These are phyloP conservation scores for Antheraea pernyi DNA, from an alignment of 1,140 invertebrate species.

Conservation along the genomic window DNA sequence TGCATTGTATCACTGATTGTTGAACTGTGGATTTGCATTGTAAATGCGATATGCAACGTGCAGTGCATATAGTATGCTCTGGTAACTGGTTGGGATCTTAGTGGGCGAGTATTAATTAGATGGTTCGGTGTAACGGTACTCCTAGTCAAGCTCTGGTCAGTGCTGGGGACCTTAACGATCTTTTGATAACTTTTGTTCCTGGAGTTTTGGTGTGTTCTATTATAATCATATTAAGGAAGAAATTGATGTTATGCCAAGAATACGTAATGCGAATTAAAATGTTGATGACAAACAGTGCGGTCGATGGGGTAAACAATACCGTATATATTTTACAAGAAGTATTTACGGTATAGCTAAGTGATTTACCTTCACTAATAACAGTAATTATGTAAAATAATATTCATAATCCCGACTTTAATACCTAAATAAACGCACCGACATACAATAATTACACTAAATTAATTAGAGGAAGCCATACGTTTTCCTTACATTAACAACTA, in stretches of 20 bases:
- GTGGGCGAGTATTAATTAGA: conserved; percentile 68
- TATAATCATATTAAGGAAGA: not conserved
- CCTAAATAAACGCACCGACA: not conserved
- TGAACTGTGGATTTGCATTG: conserved; percentile 62
- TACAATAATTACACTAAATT: conserved; percentile 6
- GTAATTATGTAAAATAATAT: conserved; percentile 16
- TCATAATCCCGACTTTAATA: conserved; percentile 3
- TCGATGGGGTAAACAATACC: not conserved
- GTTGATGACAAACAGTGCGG: not conserved
- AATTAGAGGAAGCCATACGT: conserved; percentile 12
- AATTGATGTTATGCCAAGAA: not conserved
- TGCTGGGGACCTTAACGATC: conserved; percentile 34
- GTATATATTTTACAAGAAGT: not conserved
- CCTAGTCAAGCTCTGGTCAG: conserved; percentile 21
- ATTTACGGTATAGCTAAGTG: not conserved
- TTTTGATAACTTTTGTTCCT: conserved; percentile 48
- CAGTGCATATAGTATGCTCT: conserved; percentile 35
- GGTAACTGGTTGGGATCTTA: conserved; percentile 46
- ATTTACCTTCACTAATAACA: not conserved
- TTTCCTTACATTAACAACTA: conserved; percentile 12
- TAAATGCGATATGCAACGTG: conserved; percentile 56
- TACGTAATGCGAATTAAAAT: not conserved
- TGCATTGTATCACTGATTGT: conserved; percentile 54
- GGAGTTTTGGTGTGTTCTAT: conserved; percentile 21
- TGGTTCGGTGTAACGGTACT: conserved; percentile 51